Conservation (phyloP, 1,140 invertebrate genomes). For the Drosophila pectinifera region DNA sequence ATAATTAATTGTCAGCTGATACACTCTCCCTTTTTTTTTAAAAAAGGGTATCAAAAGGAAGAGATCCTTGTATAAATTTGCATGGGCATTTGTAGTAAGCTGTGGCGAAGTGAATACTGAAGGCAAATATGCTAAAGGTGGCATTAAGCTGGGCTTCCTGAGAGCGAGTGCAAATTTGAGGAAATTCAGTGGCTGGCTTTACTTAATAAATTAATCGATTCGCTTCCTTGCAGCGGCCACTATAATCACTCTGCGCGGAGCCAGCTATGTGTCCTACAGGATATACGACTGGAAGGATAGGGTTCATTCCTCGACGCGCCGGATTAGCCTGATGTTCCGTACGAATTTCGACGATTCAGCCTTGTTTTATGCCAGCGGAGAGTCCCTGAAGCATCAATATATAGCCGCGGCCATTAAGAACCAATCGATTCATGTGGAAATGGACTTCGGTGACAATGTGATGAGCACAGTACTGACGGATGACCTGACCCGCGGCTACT, state of each 20-base stretch:
- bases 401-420: conserved; percentile 93
- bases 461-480: conserved; percentile 89
- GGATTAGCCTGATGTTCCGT: conserved; percentile 95
- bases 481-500: conserved; percentile 90
- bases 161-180: conserved; percentile 4
- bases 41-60: background rate
- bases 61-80: conserved; percentile 34
- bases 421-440: conserved; percentile 91
- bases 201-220: conserved; percentile 14
- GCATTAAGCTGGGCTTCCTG: conserved; percentile 12
- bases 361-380: conserved; percentile 94
- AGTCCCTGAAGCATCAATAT: conserved; percentile 92
- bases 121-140: conserved; percentile 14
- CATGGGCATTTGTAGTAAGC: conserved; percentile 12
- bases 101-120: conserved; percentile 5
- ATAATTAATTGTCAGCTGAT: no score
- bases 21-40: background rate
- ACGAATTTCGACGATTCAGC: conserved; percentile 94
- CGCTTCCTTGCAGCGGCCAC: conserved; percentile 89
- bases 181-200: conserved; percentile 21
- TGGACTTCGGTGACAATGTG: conserved; percentile 93
- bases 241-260: conserved; percentile 93
- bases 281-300: conserved; percentile 97
- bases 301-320: conserved; percentile 93
- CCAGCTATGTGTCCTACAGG: conserved; percentile 96